Percentiles rank a stretch among this genome's conserved stretches.
These are phyloP conservation scores for Tanytarsus gracilentus DNA, from an alignment of 2,888 invertebrate species.

Conservation along the genomic window DNA sequence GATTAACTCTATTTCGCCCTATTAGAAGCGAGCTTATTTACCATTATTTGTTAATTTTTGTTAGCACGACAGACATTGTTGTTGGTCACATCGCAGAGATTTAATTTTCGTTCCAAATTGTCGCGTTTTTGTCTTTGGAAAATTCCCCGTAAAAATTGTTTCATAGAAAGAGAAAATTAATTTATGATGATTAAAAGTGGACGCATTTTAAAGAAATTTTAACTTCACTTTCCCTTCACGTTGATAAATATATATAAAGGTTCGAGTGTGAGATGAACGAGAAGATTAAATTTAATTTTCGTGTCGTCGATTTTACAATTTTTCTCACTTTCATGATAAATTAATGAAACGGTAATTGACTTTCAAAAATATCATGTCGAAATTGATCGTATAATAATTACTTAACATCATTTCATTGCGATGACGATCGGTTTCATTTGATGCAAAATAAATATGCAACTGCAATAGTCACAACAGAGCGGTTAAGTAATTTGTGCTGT, in stretches of 20 bases:
- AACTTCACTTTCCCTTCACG: conserved; percentile 16
- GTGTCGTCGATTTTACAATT: too few relatives aligned
- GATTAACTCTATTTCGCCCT: background rate
- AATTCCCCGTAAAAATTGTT: background rate
- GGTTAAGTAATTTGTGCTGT: too few relatives aligned
- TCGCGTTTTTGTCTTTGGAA: background rate
- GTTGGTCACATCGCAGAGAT: background rate
- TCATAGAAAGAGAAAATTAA: background rate
- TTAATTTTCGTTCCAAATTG: background rate
- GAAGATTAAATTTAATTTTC: background rate
- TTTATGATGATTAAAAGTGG: background rate
- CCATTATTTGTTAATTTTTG: conserved; percentile 20
- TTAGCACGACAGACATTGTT: too few relatives aligned
- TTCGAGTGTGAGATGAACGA: background rate
- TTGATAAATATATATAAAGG: background rate
- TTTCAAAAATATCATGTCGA: too few relatives aligned
- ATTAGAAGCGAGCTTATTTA: background rate
- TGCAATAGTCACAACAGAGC: too few relatives aligned
- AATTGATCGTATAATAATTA: too few relatives aligned
- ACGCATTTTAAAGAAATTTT: background rate
- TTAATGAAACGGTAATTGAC: too few relatives aligned
- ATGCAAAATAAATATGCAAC: too few relatives aligned
- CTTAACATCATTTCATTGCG: too few relatives aligned
- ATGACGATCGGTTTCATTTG: too few relatives aligned
- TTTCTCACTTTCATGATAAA: too few relatives aligned